These are phyloP conservation scores for Prunella strophiata DNA, from an alignment of 2,797 vertebrate genomes.

Conservation along the genomic window DNA sequence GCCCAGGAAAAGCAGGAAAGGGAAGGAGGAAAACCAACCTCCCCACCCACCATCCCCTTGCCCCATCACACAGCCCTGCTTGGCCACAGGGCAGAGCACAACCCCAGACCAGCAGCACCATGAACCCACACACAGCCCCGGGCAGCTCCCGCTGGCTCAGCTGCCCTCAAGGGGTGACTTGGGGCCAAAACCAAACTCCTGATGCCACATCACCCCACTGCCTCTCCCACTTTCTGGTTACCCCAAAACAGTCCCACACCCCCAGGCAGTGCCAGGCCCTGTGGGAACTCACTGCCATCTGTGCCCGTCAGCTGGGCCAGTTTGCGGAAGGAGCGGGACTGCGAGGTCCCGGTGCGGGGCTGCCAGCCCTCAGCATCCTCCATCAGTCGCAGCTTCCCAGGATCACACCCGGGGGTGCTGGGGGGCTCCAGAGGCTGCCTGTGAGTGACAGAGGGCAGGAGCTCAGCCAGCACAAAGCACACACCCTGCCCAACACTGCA, in stretches of 20 bases:
- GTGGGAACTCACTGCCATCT: background rate
- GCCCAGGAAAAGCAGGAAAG: background rate
- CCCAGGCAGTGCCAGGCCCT: background rate
- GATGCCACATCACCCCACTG: too few relatives aligned
- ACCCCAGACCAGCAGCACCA: fast-evolving
- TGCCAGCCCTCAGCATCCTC: background rate
- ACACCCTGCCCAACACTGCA: background rate
- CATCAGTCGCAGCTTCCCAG: background rate
- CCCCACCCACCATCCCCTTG: fast-evolving
- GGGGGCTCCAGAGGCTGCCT: background rate
- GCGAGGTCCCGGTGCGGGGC: background rate
- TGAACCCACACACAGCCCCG: fast-evolving
- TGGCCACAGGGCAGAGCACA: fast-evolving
- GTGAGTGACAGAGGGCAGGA: background rate
- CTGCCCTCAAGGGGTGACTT: fast-evolving
- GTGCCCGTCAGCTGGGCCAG: constrained; percentile 18
- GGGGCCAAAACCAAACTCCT: background rate
- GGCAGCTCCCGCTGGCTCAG: fast-evolving
- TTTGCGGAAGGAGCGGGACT: constrained; percentile 2
- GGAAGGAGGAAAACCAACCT: background rate
- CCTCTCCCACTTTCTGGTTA: background rate
- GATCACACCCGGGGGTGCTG: background rate
- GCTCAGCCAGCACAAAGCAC: background rate
- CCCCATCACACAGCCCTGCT: background rate
- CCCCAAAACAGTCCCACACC: fast-evolving